Evolutionary conservation across 2,797 vertebrate species (phyloP).

Genomic region (Pipistrellus pipistrellus): DNA sequence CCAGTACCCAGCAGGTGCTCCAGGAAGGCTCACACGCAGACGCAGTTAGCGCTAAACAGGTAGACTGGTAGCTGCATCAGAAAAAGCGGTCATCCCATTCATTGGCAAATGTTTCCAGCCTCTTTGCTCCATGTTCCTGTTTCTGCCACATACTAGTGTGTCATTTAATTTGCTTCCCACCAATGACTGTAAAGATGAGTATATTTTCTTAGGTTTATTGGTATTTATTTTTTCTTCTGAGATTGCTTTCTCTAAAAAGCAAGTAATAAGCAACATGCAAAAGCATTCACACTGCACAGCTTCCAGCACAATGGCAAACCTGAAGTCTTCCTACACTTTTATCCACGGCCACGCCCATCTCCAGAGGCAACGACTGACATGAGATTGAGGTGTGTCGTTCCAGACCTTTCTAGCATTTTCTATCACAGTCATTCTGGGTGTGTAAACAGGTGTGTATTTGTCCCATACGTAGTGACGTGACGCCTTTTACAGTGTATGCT

Average conservation of each 20-base stretch:
- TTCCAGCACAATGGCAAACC: background rate
- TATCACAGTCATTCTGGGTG: background rate
- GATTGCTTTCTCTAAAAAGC: constrained; percentile 2
- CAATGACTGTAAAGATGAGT: background rate
- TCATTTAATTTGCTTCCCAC: constrained; percentile 35
- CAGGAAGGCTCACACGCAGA: background rate
- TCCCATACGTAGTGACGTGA: background rate
- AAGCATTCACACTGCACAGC: background rate
- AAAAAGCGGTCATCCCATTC: background rate
- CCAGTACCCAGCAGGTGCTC: background rate
- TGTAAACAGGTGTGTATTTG: background rate
- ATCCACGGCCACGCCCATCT: background rate
- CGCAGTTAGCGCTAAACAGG: background rate
- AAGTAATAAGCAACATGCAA: background rate
- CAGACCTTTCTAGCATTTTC: background rate
- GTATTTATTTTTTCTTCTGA: background rate
- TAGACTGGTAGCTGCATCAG: fast-evolving
- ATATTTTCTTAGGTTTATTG: constrained; percentile 12
- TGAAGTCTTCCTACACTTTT: background rate
- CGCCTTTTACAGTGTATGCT: no score
- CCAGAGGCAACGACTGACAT: background rate
- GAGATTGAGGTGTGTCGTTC: background rate
- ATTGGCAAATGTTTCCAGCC: background rate
- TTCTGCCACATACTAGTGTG: background rate
- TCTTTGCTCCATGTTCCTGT: background rate